These are phyloP conservation scores for Phasianus colchicus DNA, from an alignment of 2,113 vertebrate species.

Conservation along the genomic window DNA sequence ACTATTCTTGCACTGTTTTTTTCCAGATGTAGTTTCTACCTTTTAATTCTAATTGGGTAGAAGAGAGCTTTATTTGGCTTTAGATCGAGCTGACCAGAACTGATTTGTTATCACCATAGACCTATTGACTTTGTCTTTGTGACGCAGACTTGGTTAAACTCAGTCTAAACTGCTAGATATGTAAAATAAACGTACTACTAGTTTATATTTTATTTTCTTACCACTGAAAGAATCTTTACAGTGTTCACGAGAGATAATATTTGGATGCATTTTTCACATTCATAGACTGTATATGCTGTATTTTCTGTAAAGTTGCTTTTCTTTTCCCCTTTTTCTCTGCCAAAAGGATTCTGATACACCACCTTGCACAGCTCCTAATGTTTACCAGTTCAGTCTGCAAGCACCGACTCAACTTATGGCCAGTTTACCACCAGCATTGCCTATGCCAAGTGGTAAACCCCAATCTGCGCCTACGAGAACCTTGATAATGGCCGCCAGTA, in stretches of 20 bases:
- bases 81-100: background rate
- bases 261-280: conserved; percentile 56
- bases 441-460: conserved; percentile 82
- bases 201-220: background rate
- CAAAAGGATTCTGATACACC: conserved; percentile 93
- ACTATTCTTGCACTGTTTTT: background rate
- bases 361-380: conserved; percentile 82
- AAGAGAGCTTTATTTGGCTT: background rate
- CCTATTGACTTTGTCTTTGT: background rate
- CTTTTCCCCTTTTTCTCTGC: conserved; percentile 53
- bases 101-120: background rate
- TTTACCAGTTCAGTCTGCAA: conserved; percentile 87
- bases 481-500: conserved; percentile 85
- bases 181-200: background rate
- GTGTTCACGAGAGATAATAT: conserved; percentile 28
- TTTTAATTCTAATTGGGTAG: background rate
- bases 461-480: conserved; percentile 80
- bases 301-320: conserved; percentile 68
- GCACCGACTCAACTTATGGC: conserved; percentile 81
- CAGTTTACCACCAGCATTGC: conserved; percentile 83
- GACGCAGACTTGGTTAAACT: background rate
- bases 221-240: background rate
- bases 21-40: background rate
- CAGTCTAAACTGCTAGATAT: background rate
- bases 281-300: conserved; percentile 42